Evolutionary conservation across 1,140 invertebrate species (phyloP).

Genomic region (Triops cancriformis): DNA sequence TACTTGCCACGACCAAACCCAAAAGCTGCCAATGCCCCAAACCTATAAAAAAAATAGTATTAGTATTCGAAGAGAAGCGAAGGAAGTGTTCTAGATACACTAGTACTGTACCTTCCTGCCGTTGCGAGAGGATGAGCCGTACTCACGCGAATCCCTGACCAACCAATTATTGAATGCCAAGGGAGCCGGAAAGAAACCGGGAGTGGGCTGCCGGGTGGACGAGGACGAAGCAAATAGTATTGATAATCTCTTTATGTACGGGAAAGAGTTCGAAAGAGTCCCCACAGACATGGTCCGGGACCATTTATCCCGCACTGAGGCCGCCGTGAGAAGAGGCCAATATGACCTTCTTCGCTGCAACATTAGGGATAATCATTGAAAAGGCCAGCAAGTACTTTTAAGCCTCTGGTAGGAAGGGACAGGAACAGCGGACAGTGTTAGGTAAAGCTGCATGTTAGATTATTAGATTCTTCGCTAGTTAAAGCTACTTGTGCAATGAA

Average conservation of each 20-base stretch:
- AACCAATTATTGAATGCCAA: neutral
- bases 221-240: neutral
- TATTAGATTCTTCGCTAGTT: neutral
- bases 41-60: neutral
- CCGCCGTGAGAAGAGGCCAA: neutral
- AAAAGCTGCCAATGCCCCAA: neutral
- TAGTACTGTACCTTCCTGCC: neutral
- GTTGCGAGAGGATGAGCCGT: neutral
- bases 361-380: neutral
- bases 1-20: neutral
- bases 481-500: neutral
- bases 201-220: neutral
- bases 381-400: too few species aligned
- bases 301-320: neutral
- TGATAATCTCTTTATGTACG: neutral
- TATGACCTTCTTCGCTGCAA: neutral
- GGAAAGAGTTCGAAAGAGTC: conserved; percentile 1
- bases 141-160: conserved; percentile 11
- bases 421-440: neutral
- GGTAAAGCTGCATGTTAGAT: neutral
- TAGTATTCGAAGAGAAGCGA: neutral
- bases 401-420: neutral
- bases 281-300: neutral
- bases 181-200: neutral
- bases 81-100: neutral